Conservation (phyloP, 2,113 vertebrate genomes). For the Syngnathoides biaculeatus region DNA sequence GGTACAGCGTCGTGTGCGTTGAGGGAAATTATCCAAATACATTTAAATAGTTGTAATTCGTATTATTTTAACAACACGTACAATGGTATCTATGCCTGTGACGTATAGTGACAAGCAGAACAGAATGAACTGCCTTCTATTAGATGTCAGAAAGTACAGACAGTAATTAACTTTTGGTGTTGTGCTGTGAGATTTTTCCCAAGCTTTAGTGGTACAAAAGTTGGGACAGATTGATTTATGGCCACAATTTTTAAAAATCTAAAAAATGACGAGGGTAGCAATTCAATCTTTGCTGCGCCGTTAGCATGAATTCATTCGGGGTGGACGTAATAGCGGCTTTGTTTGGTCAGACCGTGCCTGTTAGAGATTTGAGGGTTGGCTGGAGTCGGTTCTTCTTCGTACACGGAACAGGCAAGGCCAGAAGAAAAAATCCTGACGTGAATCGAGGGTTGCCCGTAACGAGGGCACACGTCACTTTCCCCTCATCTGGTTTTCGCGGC, state of each 20-base stretch:
- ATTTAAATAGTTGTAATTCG: too few relatives aligned
- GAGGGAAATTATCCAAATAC: too few relatives aligned
- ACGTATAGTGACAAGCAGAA: too few relatives aligned
- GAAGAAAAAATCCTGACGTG: constrained; percentile 18
- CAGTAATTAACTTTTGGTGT: too few relatives aligned
- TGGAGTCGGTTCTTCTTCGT: not conserved
- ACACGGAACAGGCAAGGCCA: constrained; percentile 2
- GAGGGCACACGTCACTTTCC: constrained; percentile 5
- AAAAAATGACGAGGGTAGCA: too few relatives aligned
- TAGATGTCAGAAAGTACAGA: too few relatives aligned
- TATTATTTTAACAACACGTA: too few relatives aligned
- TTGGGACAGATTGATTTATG: too few relatives aligned
- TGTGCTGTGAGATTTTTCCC: not conserved
- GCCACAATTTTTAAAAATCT: not conserved
- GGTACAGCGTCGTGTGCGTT: too few relatives aligned
- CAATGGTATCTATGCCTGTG: too few relatives aligned
- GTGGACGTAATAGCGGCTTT: constrained; percentile 1
- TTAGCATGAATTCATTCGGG: not conserved
- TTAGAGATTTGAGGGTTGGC: constrained; percentile 15
- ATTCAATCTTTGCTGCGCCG: not conserved
- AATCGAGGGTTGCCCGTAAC: constrained; percentile 23
- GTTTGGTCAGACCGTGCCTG: not conserved
- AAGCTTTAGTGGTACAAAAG: not conserved
- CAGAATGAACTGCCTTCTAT: too few relatives aligned
- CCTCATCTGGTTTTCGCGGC: too few relatives aligned